A percentile compares a stretch with the other conserved stretches of the same genome.
phyloP scores from a whole-genome alignment of 2,888 invertebrate species.

The Notodonta ziczac region DNA sequence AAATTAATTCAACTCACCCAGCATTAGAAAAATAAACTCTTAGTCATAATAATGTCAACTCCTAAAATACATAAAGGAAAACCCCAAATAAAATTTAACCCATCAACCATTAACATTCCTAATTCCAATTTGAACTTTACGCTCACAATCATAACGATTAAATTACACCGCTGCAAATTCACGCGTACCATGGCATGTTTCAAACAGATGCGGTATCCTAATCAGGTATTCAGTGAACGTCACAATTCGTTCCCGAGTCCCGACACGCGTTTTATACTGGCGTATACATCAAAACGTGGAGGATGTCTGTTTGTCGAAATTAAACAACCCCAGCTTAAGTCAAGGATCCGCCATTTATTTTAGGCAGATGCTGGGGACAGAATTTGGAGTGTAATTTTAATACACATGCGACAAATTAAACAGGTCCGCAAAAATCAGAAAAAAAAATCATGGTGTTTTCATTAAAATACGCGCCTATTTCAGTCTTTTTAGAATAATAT shows the following conservation, averaged over 20 bases:
- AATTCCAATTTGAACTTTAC: too few relatives aligned
- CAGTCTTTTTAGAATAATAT: too few relatives aligned
- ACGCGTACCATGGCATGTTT: neutral
- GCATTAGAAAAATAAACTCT: too few relatives aligned
- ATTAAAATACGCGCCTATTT: too few relatives aligned
- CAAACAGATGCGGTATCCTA: slow-evolving; percentile 61
- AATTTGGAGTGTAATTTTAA: neutral
- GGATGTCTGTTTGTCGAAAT: slow-evolving; percentile 65
- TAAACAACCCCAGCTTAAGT: slow-evolving; percentile 52
- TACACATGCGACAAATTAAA: neutral
- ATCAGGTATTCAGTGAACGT: slow-evolving; percentile 64
- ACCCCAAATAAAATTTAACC: too few relatives aligned
- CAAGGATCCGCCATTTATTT: slow-evolving; percentile 55
- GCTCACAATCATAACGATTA: too few relatives aligned
- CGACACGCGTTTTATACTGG: slow-evolving; percentile 34
- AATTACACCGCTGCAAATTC: neutral
- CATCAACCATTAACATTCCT: too few relatives aligned
- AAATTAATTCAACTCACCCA: too few relatives aligned
- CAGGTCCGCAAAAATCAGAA: too few relatives aligned
- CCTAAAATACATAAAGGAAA: too few relatives aligned
- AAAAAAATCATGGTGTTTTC: too few relatives aligned
- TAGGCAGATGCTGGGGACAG: slow-evolving; percentile 15
- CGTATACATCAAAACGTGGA: slow-evolving; percentile 61
- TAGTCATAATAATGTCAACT: too few relatives aligned
- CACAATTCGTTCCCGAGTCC: slow-evolving; percentile 56